These are phyloP conservation scores for Paralvinella palmiformis DNA, from an alignment of 1,140 invertebrate genomes.

Conservation along the genomic window DNA sequence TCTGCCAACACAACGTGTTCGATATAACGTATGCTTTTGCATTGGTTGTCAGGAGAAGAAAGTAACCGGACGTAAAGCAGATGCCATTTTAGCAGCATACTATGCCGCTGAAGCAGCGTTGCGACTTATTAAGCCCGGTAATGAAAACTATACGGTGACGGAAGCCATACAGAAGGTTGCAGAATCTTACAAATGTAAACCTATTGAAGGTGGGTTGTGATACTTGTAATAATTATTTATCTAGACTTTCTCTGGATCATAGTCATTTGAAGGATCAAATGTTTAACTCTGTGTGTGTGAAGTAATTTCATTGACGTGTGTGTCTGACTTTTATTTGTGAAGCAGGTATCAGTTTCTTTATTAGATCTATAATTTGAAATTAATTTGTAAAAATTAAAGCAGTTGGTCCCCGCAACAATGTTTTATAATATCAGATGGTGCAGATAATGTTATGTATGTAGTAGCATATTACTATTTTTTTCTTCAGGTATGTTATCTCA, in stretches of 20 bases:
- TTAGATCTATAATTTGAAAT: too few relatives aligned
- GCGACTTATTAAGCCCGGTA: conserved; percentile 82
- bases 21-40: conserved; percentile 8
- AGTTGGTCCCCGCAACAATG: too few relatives aligned
- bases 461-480: not conserved
- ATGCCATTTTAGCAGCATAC: conserved; percentile 92
- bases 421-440: too few relatives aligned
- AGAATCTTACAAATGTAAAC: conserved; percentile 89
- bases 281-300: too few relatives aligned
- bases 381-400: too few relatives aligned
- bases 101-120: conserved; percentile 90
- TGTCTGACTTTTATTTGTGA: too few relatives aligned
- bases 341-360: too few relatives aligned
- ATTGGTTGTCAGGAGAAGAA: conserved; percentile 47
- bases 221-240: too few relatives aligned
- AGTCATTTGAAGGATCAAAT: too few relatives aligned
- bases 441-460: not conserved
- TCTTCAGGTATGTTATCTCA: conserved; percentile 86
- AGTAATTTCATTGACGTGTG: too few relatives aligned
- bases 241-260: too few relatives aligned
- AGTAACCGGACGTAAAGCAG: conserved; percentile 78
- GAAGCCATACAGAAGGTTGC: conserved; percentile 89
- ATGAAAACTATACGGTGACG: conserved; percentile 89
- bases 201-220: conserved; percentile 93
- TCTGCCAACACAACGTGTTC: too few relatives aligned